Evolutionary conservation across 1,140 invertebrate species (phyloP).

Genomic region (Aphidius gifuensis): DNA sequence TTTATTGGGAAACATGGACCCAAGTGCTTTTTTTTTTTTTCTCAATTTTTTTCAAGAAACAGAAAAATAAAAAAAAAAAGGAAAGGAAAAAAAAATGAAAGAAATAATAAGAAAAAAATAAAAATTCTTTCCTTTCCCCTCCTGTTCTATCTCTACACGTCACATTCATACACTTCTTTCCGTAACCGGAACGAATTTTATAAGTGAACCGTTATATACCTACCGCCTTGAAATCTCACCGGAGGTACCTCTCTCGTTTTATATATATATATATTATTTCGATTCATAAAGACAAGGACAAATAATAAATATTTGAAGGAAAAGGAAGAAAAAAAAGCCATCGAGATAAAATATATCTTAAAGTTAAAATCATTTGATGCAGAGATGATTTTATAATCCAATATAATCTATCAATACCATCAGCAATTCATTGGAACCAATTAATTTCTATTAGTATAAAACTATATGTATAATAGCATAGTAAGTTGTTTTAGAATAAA

Average conservation of each 20-base stretch:
- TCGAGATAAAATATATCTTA: background rate
- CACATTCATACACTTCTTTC: slow-evolving; percentile 8
- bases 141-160: background rate
- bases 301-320: slow-evolving; percentile 2
- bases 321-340: background rate
- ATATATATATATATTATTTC: background rate
- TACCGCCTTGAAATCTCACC: slow-evolving; percentile 18
- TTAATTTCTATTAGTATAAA: too few species aligned
- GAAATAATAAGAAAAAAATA: background rate
- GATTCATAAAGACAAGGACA: slow-evolving; percentile 14
- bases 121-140: slow-evolving; percentile 12
- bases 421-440: too few species aligned
- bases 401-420: too few species aligned
- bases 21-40: background rate
- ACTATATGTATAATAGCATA: too few species aligned
- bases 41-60: background rate
- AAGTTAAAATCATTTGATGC: too few species aligned
- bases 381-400: too few species aligned
- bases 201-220: slow-evolving; percentile 29
- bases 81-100: background rate
- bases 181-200: slow-evolving; percentile 38
- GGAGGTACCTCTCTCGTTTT: slow-evolving; percentile 17
- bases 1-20: too few species aligned
- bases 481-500: too few species aligned
- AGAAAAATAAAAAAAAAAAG: background rate